Evolutionary conservation across 1,140 invertebrate species (phyloP).

Genomic region (Leptinotarsa lineolata): DNA sequence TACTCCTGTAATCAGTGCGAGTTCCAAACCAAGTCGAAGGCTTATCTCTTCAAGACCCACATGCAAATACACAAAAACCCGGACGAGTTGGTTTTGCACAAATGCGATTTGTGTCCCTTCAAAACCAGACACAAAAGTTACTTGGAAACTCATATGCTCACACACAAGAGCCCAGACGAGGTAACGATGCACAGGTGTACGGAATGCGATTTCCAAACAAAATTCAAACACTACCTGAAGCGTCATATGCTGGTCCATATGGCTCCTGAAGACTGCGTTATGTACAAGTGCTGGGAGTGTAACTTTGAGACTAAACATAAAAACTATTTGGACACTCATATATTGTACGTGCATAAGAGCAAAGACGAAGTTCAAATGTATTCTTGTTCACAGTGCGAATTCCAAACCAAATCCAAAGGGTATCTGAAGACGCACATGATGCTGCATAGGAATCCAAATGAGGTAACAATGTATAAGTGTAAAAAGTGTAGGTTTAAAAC

Average conservation of each 20-base stretch:
- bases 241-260: constrained; percentile 27
- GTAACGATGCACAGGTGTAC: constrained; percentile 24
- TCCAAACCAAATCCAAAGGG: constrained; percentile 31
- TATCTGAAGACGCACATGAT: constrained; percentile 30
- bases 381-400: constrained; percentile 27
- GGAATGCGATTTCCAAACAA: constrained; percentile 29
- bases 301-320: constrained; percentile 29
- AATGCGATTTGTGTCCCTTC: constrained; percentile 25
- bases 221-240: constrained; percentile 27
- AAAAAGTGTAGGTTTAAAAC: constrained; percentile 28
- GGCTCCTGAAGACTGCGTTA: constrained; percentile 20
- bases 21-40: constrained; percentile 31
- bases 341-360: constrained; percentile 19
- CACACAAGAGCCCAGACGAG: constrained; percentile 22
- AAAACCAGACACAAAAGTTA: constrained; percentile 32
- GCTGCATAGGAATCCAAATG: constrained; percentile 27
- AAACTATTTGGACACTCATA: constrained; percentile 23
- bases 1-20: constrained; percentile 30
- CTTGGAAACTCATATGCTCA: constrained; percentile 19
- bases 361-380: constrained; percentile 29
- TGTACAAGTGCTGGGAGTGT: constrained; percentile 29
- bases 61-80: constrained; percentile 24
- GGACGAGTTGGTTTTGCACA: constrained; percentile 28
- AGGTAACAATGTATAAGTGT: constrained; percentile 28
- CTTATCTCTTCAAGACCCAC: constrained; percentile 29